Conservation (phyloP, 2,797 vertebrate genomes). For the Austrolebias charrua region DNA sequence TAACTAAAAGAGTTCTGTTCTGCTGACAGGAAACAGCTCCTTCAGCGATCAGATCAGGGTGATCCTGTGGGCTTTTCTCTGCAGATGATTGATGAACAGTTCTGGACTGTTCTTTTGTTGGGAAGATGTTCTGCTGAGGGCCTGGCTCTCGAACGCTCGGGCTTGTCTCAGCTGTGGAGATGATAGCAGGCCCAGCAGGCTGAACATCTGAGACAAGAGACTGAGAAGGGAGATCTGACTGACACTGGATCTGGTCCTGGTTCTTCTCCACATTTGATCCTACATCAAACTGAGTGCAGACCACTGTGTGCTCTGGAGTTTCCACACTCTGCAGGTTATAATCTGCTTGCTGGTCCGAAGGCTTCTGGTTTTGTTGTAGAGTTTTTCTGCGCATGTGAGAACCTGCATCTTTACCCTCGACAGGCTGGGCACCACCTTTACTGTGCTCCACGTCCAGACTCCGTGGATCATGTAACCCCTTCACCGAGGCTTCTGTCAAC, state of each 20-base stretch:
- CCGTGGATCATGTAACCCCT: neutral
- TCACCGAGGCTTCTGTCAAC: slow-evolving; percentile 2
- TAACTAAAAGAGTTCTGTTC: no score
- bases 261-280: slow-evolving; percentile 11
- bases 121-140: neutral
- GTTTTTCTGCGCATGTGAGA: slow-evolving; percentile 12
- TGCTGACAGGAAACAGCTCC: no score
- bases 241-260: slow-evolving; percentile 17
- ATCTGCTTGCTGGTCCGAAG: slow-evolving; percentile 7
- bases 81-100: neutral
- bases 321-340: neutral
- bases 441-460: neutral
- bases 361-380: neutral
- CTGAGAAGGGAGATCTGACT: slow-evolving; percentile 1
- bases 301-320: neutral
- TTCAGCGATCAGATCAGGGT: neutral
- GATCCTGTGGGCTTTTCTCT: slow-evolving; percentile 2
- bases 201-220: slow-evolving; percentile 1
- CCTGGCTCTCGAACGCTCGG: neutral
- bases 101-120: neutral
- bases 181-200: neutral
- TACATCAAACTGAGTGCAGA: neutral
- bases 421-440: neutral
- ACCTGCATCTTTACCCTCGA: neutral
- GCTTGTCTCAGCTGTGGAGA: neutral